Percentiles rank a stretch among this genome's conserved stretches.
phyloP scores from a whole-genome alignment of 2,113 vertebrate genomes.

The Lamprotornis superbus region DNA sequence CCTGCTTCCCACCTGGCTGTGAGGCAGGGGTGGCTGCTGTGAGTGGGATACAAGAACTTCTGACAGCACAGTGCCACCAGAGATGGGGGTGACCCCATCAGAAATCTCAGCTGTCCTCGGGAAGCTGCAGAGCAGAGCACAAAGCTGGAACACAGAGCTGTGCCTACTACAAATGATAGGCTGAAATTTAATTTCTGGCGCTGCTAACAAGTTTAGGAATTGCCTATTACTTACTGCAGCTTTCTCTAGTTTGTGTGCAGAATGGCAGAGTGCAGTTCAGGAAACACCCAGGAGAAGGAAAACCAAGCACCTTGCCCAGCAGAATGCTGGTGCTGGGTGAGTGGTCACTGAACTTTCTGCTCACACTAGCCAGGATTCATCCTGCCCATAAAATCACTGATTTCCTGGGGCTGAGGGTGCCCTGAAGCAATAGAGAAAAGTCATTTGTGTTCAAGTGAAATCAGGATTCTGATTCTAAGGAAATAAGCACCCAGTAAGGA shows the following conservation, averaged over 20 bases:
- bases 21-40: not conserved
- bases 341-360: not conserved
- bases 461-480: not conserved
- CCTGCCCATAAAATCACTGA: not conserved
- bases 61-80: not conserved
- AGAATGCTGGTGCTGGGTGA: not conserved
- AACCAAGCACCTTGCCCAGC: not conserved
- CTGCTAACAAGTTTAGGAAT: conserved; percentile 1
- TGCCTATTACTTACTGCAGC: not conserved
- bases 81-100: not conserved
- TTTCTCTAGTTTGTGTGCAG: not conserved
- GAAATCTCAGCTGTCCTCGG: not conserved
- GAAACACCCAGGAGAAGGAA: not conserved
- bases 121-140: not conserved
- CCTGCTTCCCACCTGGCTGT: not conserved
- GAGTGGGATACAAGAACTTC: not conserved
- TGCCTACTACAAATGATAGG: not conserved
- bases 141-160: not conserved
- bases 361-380: not conserved
- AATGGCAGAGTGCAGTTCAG: not conserved
- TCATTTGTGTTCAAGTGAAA: not conserved
- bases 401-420: not conserved
- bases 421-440: not conserved
- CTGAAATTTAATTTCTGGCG: not conserved
- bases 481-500: not conserved